These are phyloP conservation scores for Procambarus virginalis DNA, from an alignment of 1,140 invertebrate genomes.

Conservation along the genomic window DNA sequence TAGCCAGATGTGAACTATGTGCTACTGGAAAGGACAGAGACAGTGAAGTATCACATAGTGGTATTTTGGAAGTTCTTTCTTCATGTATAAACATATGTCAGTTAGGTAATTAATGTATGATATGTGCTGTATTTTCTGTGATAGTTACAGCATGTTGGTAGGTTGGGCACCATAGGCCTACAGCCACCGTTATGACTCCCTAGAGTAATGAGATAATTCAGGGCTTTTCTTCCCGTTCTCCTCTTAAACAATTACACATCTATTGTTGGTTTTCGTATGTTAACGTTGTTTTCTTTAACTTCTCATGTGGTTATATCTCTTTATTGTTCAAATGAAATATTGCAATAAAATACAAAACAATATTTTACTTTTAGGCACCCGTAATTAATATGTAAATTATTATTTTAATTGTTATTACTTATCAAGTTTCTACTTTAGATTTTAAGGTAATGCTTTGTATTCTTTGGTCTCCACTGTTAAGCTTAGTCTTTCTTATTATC, in stretches of 20 bases:
- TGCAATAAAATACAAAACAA: too few relatives aligned
- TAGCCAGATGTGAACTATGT: not conserved
- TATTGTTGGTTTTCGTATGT: not conserved
- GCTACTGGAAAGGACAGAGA: not conserved
- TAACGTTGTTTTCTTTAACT: too few relatives aligned
- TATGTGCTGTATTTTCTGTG: not conserved
- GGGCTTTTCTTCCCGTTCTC: not conserved
- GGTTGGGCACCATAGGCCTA: not conserved
- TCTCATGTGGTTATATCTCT: too few relatives aligned
- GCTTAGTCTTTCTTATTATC: too few relatives aligned
- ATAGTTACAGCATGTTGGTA: not conserved
- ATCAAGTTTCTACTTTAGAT: too few relatives aligned
- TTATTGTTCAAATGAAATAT: too few relatives aligned
- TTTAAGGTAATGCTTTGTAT: too few relatives aligned
- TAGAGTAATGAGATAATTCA: slow-evolving; percentile 2
- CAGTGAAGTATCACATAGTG: not conserved
- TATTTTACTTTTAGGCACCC: too few relatives aligned
- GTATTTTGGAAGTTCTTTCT: not conserved
- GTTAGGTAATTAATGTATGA: not conserved
- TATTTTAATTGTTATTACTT: too few relatives aligned
- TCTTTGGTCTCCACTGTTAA: too few relatives aligned
- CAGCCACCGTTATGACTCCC: not conserved
- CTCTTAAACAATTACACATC: not conserved
- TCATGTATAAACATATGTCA: not conserved
- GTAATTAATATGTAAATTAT: too few relatives aligned